Evolutionary conservation across 2,113 vertebrate species (phyloP).

Genomic region (Clarias gariepinus): DNA sequence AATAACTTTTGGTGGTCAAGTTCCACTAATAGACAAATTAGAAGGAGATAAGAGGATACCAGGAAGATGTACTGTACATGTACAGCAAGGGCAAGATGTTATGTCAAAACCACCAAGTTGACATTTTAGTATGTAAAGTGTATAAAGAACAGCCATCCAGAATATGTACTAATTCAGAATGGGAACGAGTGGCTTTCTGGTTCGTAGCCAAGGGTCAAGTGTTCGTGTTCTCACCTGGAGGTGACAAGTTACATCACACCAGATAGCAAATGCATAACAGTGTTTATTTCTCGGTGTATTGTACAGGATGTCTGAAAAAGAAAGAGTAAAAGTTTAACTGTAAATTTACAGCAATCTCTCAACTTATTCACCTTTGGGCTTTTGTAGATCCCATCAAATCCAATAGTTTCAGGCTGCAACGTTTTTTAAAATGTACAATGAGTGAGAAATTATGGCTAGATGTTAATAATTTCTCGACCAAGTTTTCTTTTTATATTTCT

Average conservation of each 20-base stretch:
- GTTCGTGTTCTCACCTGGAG: constrained; percentile 32
- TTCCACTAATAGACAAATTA: not conserved
- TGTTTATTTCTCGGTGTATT: not conserved
- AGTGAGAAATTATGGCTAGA: not conserved
- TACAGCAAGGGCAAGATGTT: not conserved
- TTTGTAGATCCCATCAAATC: not conserved
- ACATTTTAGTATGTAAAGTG: not conserved
- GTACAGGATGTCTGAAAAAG: not conserved
- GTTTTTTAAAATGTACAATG: too few relatives aligned
- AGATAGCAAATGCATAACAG: not conserved
- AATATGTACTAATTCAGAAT: not conserved
- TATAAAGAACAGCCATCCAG: too few relatives aligned
- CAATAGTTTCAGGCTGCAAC: not conserved
- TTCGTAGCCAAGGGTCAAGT: constrained; percentile 12
- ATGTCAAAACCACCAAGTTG: not conserved
- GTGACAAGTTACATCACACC: constrained; percentile 12
- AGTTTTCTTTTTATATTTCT: not conserved
- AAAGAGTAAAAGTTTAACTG: not conserved
- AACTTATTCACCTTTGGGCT: not conserved
- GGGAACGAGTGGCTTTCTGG: not conserved
- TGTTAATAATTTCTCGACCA: not conserved
- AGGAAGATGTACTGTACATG: not conserved
- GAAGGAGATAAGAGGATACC: not conserved
- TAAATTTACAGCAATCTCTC: not conserved
- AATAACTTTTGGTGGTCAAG: not conserved